Evolutionary conservation across 2,797 vertebrate species (phyloP), one percentile per base, ranked within the genome.

Genomic region (Spinus pinus): DNA sequence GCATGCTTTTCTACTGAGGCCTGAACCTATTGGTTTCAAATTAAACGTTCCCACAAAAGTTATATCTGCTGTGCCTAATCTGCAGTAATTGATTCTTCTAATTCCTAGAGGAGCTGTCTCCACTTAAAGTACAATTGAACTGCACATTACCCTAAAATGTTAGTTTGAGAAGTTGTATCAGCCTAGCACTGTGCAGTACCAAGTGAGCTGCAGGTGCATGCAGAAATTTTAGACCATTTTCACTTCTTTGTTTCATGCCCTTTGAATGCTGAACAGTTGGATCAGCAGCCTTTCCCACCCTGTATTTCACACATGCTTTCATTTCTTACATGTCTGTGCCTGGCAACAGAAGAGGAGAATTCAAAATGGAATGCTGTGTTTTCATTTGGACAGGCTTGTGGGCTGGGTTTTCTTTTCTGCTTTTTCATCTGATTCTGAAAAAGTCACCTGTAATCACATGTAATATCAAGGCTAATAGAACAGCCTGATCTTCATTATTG

Each of bases 11-110:
- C 80, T 81, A 30, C 57, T 65, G 78, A 93, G 82, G 77, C 92
- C 57, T 4, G 22, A 90, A 71, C 44, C 66, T 94, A 51, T 41
- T 56, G 37, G 57, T 91, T 96, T 95, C 75, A 92, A 91, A 97
- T 95, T 96, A 95, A 97, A 90, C 64, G 72, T 80, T 97, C 86
- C 83, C 62, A 53, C 66, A 62, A 53, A 96, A 97, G 78, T 94
- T 96, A 6, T 90, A 75, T 90, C 78, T 95, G 66, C 86, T 86
- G 31, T 66, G 54, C 95, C 83, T 80, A 89, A 64, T 47, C 81
- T 46, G 51, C 22, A 90, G 44, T 85, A 92, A 79, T 91, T 95
- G 90, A 96, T 96, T 96, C 70, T 82, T 84, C 67, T 83, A 35
- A 56, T 93, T 96, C 90, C 79, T 89, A 31, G 65, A 69, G 81